A percentile compares a stretch with the other conserved stretches of the same genome.
Evolutionary conservation across 1,140 invertebrate genomes (phyloP).

Genomic region (Chymomyza costata): DNA sequence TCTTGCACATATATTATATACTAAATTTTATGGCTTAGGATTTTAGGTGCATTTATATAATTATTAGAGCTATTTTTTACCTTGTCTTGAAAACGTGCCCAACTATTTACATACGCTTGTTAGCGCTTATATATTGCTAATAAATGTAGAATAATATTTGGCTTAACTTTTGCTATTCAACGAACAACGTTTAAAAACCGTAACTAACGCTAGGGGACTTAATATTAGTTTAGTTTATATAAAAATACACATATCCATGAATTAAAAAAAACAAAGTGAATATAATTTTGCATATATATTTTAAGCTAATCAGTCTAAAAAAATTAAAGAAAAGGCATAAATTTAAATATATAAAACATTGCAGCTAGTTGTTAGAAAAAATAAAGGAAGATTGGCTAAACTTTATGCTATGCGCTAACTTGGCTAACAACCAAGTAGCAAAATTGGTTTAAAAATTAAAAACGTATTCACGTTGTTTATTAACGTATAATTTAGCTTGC

Average conservation of each 20-base stretch:
- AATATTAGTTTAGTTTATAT: no score
- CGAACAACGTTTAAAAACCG: no score
- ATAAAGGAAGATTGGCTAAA: no score
- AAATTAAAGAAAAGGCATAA: conserved; percentile 51
- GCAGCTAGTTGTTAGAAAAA: no score
- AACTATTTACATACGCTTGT: conserved; percentile 42
- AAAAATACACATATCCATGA: no score
- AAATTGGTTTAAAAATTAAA: no score
- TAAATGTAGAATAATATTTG: conserved; percentile 50
- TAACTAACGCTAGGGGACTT: no score
- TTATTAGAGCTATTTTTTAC: conserved; percentile 56
- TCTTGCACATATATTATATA: conserved; percentile 7
- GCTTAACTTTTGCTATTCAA: conserved; percentile 58
- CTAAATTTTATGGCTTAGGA: conserved; percentile 36
- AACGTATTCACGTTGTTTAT: no score
- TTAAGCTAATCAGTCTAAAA: conserved; percentile 68
- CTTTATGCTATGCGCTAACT: no score
- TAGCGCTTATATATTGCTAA: conserved; percentile 33
- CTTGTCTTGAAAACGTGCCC: conserved; percentile 37
- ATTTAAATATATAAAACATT: conserved; percentile 23
- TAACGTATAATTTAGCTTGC: no score
- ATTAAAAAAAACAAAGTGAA: no score
- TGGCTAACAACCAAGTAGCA: no score
- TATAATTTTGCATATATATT: conserved; percentile 55
- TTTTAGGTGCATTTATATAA: conserved; percentile 29